Evolutionary conservation across 2,797 vertebrate species (phyloP).

Genomic region (Amazonetta brasiliensis): DNA sequence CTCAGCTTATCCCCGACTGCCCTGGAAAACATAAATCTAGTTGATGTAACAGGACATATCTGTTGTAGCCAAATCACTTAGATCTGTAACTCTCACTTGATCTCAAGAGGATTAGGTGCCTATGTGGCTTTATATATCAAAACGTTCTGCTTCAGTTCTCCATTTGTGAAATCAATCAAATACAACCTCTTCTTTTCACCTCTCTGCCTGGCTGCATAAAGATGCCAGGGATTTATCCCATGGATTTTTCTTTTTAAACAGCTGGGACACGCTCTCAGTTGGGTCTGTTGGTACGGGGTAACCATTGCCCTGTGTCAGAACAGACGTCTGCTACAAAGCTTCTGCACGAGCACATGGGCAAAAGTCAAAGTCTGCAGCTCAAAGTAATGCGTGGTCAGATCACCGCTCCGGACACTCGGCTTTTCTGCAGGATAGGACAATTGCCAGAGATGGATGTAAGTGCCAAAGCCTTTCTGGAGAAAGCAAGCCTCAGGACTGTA

Average conservation of each 20-base stretch:
- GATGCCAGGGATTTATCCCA: background rate
- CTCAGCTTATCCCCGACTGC: background rate
- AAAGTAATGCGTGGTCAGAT: background rate
- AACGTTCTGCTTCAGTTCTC: background rate
- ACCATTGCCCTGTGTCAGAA: background rate
- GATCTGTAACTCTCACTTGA: background rate
- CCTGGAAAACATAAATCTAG: background rate
- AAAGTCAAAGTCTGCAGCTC: background rate
- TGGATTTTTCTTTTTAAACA: slow-evolving; percentile 23
- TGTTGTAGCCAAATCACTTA: background rate
- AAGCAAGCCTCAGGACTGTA: background rate
- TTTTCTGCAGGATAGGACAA: slow-evolving; percentile 1
- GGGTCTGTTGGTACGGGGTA: background rate
- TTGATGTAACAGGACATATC: background rate
- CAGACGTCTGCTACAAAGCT: background rate
- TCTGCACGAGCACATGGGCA: background rate
- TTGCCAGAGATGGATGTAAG: slow-evolving; percentile 19
- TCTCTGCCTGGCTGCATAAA: background rate
- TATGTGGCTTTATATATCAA: background rate
- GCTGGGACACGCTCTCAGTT: background rate
- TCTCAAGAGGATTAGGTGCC: background rate
- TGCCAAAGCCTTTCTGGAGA: background rate
- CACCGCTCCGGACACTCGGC: background rate
- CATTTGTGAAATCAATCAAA: background rate
- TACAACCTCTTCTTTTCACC: background rate